Evolutionary conservation across 2,113 vertebrate species (phyloP), one percentile per base, ranked within the genome.

Genomic region (Oncorhynchus kisutch): DNA sequence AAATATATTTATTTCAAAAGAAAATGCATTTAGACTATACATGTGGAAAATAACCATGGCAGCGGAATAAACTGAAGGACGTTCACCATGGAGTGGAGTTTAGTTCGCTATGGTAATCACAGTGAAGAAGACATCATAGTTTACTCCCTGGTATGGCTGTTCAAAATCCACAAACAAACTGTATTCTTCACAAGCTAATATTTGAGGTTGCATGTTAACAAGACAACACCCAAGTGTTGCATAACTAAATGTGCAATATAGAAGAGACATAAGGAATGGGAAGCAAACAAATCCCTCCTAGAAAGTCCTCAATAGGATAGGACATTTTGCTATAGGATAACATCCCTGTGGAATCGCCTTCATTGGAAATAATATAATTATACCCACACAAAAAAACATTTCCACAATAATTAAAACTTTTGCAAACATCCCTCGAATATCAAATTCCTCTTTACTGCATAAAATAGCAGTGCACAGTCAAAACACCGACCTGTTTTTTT

Each of bases 401-500:
- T 49, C 67, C 18, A 3, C 67, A 22, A 34, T 3, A 18, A 20
- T 24, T 48, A 70, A 22, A 70, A 70, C 39, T 70, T 70, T 49
- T 70, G 4, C 45, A n/a, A 70, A 48, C 39, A n/a, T 70, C 14
- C 4, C 6, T 62, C 70, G 2, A 86, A 81, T 78, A 73, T 77
- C 51, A 88, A 14, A 86, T 45, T 11, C 76, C 77, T 70, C 84
- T 71, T 54, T 81, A 75, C 72, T 66, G 64, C 83, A 87, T 83
- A 71, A 87, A 85, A 88, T 91, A 92, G 90, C 89, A 86, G 90
- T 87, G 78, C 83, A 4, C 83, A 31, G 70, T 22, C 31, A 25
- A 34, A 77, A 3, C 82, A 92, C 95, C 94, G 94, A 97, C 96
- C 97, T 97, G 96, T 92, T 95, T 89, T 92, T 95, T 89, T 94